Evolutionary conservation across 2,888 invertebrate genomes (phyloP).

Genomic region (Torymus tubicola): DNA sequence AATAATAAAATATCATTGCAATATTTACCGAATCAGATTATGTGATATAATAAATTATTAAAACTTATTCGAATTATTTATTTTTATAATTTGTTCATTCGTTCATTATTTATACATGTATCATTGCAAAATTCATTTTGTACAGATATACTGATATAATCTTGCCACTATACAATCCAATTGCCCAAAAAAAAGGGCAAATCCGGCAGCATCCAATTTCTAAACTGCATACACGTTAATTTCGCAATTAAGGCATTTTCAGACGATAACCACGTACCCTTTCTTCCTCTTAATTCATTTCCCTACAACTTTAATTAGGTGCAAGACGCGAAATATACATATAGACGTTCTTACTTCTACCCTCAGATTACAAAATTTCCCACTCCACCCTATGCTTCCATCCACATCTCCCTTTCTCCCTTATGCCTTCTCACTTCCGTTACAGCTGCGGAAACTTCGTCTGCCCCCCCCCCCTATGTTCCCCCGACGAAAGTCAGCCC

Average conservation of each 20-base stretch:
- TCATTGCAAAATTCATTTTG: too few relatives aligned
- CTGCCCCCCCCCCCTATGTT: neutral
- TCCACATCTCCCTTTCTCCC: too few relatives aligned
- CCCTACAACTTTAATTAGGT: slow-evolving; percentile 46
- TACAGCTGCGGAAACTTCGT: slow-evolving; percentile 27
- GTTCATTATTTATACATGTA: too few relatives aligned
- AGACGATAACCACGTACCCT: neutral
- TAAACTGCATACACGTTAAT: slow-evolving; percentile 38
- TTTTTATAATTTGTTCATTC: too few relatives aligned
- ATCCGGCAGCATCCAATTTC: slow-evolving; percentile 1
- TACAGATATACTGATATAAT: too few relatives aligned
- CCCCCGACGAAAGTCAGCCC: slow-evolving; percentile 11
- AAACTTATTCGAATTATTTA: too few relatives aligned
- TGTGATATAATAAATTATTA: too few relatives aligned
- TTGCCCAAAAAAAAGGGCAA: too few relatives aligned
- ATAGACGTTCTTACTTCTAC: neutral
- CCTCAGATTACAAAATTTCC: slow-evolving; percentile 44
- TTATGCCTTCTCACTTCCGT: neutral
- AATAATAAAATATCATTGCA: too few relatives aligned
- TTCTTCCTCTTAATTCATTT: neutral
- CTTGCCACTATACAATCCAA: too few relatives aligned
- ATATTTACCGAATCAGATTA: too few relatives aligned
- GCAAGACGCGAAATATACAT: slow-evolving; percentile 22
- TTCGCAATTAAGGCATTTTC: slow-evolving; percentile 32
- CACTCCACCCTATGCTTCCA: neutral